Percentiles rank a stretch among this genome's conserved stretches.
These are phyloP conservation scores for Campoplex nolae DNA, from an alignment of 2,888 invertebrate genomes.

Conservation along the genomic window DNA sequence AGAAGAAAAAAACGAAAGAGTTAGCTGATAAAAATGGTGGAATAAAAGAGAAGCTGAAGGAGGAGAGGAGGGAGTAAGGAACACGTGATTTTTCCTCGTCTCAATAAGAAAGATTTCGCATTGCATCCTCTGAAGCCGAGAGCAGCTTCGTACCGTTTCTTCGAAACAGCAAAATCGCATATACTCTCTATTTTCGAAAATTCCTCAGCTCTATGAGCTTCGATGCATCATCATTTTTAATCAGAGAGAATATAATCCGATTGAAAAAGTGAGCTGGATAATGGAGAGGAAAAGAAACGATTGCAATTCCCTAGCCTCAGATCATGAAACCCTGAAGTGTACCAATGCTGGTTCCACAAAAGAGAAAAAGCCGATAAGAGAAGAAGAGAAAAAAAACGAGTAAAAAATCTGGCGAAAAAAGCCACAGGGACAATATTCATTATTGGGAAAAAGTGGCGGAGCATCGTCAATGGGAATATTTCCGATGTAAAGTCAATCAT, in stretches of 20 bases:
- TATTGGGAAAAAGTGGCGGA: constrained; percentile 38
- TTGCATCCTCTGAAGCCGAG: too few relatives aligned
- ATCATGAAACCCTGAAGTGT: not conserved
- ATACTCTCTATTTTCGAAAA: too few relatives aligned
- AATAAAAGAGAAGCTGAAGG: not conserved
- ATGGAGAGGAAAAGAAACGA: constrained; percentile 12
- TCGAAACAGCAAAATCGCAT: too few relatives aligned
- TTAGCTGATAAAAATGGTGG: constrained; percentile 15
- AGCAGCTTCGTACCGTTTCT: too few relatives aligned
- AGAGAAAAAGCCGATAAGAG: not conserved
- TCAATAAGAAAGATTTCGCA: constrained; percentile 6
- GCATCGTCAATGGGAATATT: constrained; percentile 19
- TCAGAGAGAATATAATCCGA: not conserved
- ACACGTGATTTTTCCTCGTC: not conserved
- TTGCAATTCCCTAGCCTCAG: constrained; percentile 8
- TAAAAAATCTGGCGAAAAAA: not conserved
- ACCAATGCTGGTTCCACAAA: constrained; percentile 4
- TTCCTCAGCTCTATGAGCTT: constrained; percentile 28
- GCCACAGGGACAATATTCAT: constrained; percentile 48
- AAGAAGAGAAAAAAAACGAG: not conserved
- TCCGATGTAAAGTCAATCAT: constrained; percentile 4
- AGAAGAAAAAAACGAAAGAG: not conserved
- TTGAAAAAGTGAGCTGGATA: constrained; percentile 4
- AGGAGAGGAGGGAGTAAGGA: not conserved
- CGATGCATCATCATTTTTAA: constrained; percentile 14